Conservation (phyloP, 2,797 vertebrate genomes). For the Scleropages formosus region DNA sequence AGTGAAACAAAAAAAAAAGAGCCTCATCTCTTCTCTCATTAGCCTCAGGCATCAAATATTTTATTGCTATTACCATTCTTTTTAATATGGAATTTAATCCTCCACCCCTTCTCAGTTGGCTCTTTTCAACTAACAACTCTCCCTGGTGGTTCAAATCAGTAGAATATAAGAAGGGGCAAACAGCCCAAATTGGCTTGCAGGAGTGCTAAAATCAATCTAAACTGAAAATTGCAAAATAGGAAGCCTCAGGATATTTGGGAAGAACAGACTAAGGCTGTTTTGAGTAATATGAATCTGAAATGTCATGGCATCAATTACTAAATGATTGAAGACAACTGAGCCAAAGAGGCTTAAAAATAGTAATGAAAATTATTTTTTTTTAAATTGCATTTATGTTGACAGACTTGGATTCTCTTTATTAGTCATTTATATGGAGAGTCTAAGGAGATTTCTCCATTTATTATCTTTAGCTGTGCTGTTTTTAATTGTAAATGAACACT, state of each 20-base stretch:
- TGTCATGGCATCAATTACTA: slow-evolving; percentile 58
- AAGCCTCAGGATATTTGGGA: slow-evolving; percentile 59
- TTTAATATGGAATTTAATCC: slow-evolving; percentile 62
- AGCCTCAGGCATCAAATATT: slow-evolving; percentile 54
- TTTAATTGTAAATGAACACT: not conserved
- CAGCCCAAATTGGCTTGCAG: slow-evolving; percentile 68
- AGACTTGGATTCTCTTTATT: not conserved
- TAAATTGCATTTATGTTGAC: not conserved
- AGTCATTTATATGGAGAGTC: not conserved
- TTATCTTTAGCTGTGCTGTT: not conserved
- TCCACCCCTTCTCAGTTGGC: slow-evolving; percentile 47
- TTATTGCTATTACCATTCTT: slow-evolving; percentile 50
- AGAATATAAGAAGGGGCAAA: slow-evolving; percentile 68
- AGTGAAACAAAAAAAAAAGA: slow-evolving; percentile 41
- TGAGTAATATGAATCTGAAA: slow-evolving; percentile 57
- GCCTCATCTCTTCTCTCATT: slow-evolving; percentile 47
- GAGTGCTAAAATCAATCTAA: slow-evolving; percentile 69
- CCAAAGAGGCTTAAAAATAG: slow-evolving; percentile 38
- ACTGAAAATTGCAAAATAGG: slow-evolving; percentile 57
- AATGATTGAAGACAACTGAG: slow-evolving; percentile 63
- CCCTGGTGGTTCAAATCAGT: slow-evolving; percentile 64
- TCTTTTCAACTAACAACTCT: slow-evolving; percentile 55
- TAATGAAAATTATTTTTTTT: slow-evolving; percentile 26
- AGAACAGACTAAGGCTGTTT: slow-evolving; percentile 52
- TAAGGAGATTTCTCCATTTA: not conserved